Base-by-base conservation (phyloP, 2,113 vertebrate genomes). In the Athene cunicularia region DNA sequence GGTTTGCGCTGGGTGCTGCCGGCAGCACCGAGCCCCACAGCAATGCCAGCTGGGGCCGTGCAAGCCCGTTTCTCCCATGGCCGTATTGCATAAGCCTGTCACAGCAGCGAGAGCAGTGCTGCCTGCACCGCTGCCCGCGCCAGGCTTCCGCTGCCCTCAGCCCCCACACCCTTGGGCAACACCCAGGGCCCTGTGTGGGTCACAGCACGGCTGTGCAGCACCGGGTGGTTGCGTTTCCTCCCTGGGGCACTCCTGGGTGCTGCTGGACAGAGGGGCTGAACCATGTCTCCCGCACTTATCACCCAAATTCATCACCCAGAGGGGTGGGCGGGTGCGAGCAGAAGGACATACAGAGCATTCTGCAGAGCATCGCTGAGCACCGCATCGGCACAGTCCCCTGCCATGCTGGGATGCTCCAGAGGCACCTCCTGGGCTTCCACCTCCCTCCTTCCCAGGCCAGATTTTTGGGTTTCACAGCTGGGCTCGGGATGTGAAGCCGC, bases 31-130 rank as follows among this genome's bases (percentile, higher is more conserved):
- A 11, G 11, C 37, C 32, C 39, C 3, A 2, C 3, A 35, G 45
- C 39, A 14, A 7, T 1, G 20, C 35, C 5, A 0, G 4, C 16
- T 0, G 1, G n/a, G 49, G 56, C 37, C 1, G 14, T 12, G 56
- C 14, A 5, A 39, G 80, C 73, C 6, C 9, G 68, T 63, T 22
- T 41, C 6, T 70, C 67, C 79, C 22, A 2, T 6, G 8, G 59
- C 1, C 21, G 22, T 3, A 8, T 90, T 96, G 86, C 83, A 59
- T 24, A 93, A 94, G 49, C 8, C 70, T 52, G 62, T 56, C 4
- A 9, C 10, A 3, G 71, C 60, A 28, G 49, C 3, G 59, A 74
- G 81, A 76, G 26, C 80, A 55, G 72, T 3, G 2, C 67, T 56
- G 77, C 63, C 56, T 5, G 14, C 27, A 14, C 11, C 1, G 12